Base-by-base conservation (phyloP, 2,888 invertebrate species). In the Pollenia labialis region DNA sequence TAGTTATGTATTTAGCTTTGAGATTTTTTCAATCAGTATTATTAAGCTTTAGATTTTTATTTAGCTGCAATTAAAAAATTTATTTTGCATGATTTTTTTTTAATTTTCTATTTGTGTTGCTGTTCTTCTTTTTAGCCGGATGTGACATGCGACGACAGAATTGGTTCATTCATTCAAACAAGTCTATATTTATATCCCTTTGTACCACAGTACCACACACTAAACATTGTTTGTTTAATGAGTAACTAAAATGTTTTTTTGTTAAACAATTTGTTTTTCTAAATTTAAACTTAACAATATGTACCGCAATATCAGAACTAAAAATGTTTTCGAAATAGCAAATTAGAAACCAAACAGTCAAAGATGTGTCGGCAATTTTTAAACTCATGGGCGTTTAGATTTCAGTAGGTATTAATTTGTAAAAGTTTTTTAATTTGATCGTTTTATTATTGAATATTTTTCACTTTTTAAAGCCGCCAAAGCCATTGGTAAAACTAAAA, bases 91-190 rank as follows among this genome's bases (percentile, higher is more conserved):
- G 62, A 52, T 48, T 44, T 69, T 44, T 32, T 32, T 32, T 6
- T 32, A 23, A 42, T 48, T 42, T 58, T 52, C 8, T 54, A 32
- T 42, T 64, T 42, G 18, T n/a, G 12, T 58, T 32, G 32, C 32
- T 32, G 32, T 68, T 72, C 64, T 48, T 66, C 16, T 68, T 23
- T 46, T 74, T 75, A 18, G 74, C 80, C 83, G 72, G 72, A 60
- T 87, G 83, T 87, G 86, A 87, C 81, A 87, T 83, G 76, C 83
- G 83, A 83, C 80, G 86, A 87, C 86, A 87, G 83, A 87, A 83
- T 83, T 87, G 80, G 86, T 81, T 83, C 86, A 87, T 77, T 77
- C 72, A 87, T 84, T 60, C 62, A 84, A 60, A 62, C 54, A 60
- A 72, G 14, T 84, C 80, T 86, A 83, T 86, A 83, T 80, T 48